Evolutionary conservation across 2,888 invertebrate genomes (phyloP).

Genomic region (Sarcophaga rosellei): DNA sequence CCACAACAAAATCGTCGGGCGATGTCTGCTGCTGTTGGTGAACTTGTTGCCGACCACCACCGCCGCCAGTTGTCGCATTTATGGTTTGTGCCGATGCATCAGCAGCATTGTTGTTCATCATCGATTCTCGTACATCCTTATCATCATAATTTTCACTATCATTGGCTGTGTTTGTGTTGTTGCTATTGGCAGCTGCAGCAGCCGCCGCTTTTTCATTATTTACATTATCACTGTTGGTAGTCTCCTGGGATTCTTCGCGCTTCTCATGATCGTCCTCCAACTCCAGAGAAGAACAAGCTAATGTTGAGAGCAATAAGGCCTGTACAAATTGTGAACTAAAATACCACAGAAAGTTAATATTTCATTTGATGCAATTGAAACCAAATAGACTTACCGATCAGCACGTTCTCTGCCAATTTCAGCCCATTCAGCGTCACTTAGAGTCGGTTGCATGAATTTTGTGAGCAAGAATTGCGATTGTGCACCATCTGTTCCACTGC

Average conservation of each 20-base stretch:
- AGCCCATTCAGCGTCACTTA: slow-evolving; percentile 83
- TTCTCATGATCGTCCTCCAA: slow-evolving; percentile 73
- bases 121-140: slow-evolving; percentile 73
- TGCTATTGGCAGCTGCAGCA: slow-evolving; percentile 66
- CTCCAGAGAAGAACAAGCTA: slow-evolving; percentile 79
- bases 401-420: slow-evolving; percentile 83
- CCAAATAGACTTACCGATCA: slow-evolving; percentile 80
- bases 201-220: slow-evolving; percentile 77
- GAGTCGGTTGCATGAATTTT: slow-evolving; percentile 83
- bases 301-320: slow-evolving; percentile 85
- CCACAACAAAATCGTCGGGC: slow-evolving; percentile 81
- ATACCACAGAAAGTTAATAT: slow-evolving; percentile 8
- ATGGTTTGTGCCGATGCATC: slow-evolving; percentile 73
- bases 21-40: slow-evolving; percentile 81
- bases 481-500: slow-evolving; percentile 70
- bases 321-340: slow-evolving; percentile 85
- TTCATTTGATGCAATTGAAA: not conserved
- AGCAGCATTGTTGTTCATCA: slow-evolving; percentile 79
- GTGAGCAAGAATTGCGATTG: slow-evolving; percentile 80
- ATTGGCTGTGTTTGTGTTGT: slow-evolving; percentile 67
- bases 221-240: slow-evolving; percentile 80
- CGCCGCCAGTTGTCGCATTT: slow-evolving; percentile 70
- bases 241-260: slow-evolving; percentile 74
- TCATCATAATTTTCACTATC: slow-evolving; percentile 68
- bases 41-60: slow-evolving; percentile 75